phyloP scores from a whole-genome alignment of 2,888 invertebrate species.

The Mesoligia furuncula region DNA sequence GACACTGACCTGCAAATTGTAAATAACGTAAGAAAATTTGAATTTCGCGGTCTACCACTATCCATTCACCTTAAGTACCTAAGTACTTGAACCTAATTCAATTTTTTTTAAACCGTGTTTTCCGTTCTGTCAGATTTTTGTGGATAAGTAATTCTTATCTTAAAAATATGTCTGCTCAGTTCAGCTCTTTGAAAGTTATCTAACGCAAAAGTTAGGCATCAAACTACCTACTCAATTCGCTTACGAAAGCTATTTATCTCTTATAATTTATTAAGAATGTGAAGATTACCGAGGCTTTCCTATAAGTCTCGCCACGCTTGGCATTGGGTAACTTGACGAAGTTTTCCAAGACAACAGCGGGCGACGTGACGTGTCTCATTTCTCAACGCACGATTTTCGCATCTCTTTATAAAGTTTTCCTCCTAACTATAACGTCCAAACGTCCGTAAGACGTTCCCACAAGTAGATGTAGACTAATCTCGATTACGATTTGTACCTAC shows the following conservation, averaged over 20 bases:
- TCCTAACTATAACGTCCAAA: neutral
- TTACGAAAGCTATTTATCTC: constrained; percentile 13
- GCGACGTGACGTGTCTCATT: neutral
- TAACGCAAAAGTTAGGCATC: neutral
- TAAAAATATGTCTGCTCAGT: neutral
- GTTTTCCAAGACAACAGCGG: constrained; percentile 12
- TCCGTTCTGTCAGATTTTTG: neutral
- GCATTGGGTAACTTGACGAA: constrained; percentile 39
- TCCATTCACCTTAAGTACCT: too few relatives aligned
- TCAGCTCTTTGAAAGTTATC: neutral
- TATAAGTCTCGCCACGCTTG: constrained; percentile 50
- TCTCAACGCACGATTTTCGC: neutral
- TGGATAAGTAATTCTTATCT: neutral
- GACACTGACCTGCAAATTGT: too few relatives aligned
- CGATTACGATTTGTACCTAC: neutral
- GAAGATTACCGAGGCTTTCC: constrained; percentile 23
- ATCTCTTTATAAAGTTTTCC: neutral
- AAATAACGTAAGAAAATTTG: too few relatives aligned
- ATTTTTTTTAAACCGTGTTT: too few relatives aligned
- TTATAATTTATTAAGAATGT: constrained; percentile 18
- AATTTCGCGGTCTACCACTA: too few relatives aligned
- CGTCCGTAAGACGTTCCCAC: neutral
- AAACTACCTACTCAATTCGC: neutral
- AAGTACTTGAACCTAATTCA: too few relatives aligned
- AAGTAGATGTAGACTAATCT: constrained; percentile 18